Conservation (phyloP, 2,113 vertebrate genomes). For the Tor tambroides region DNA sequence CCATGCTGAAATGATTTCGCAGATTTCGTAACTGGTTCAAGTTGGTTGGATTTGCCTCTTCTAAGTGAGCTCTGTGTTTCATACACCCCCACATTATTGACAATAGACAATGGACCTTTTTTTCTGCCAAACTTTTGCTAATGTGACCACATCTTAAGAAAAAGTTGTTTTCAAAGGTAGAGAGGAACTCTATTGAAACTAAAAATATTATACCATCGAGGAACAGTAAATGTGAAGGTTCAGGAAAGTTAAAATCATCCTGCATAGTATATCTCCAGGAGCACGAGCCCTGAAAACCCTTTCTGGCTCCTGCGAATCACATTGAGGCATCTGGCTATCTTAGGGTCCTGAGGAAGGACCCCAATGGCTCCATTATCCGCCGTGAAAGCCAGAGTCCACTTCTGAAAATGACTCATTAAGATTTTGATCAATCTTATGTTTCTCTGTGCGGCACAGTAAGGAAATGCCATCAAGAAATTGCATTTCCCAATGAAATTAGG, state of each 20-base stretch:
- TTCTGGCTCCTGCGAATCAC: not conserved
- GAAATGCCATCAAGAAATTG: conserved; percentile 98
- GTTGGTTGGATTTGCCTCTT: not conserved
- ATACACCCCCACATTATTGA: not conserved
- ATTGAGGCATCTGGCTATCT: not conserved
- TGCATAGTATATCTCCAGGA: not conserved
- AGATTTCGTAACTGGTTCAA: not conserved
- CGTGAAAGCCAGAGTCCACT: conserved; percentile 75
- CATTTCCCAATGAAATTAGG: conserved; percentile 97
- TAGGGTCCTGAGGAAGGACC: conserved; percentile 71
- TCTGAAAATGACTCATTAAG: conserved; percentile 96
- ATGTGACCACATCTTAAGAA: not conserved
- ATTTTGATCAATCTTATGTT: conserved; percentile 94
- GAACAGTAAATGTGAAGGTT: not conserved
- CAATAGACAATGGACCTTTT: not conserved
- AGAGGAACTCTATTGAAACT: too few relatives aligned
- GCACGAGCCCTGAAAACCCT: not conserved
- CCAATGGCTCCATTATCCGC: conserved; percentile 78
- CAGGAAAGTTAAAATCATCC: not conserved
- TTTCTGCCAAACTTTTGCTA: not conserved
- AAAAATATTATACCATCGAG: not conserved
- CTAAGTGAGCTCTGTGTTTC: not conserved
- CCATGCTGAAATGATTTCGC: not conserved
- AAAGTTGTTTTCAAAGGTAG: not conserved
- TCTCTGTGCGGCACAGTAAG: conserved; percentile 85